Evolutionary conservation across 2,113 vertebrate genomes (phyloP).

Genomic region (Nibea coibor): DNA sequence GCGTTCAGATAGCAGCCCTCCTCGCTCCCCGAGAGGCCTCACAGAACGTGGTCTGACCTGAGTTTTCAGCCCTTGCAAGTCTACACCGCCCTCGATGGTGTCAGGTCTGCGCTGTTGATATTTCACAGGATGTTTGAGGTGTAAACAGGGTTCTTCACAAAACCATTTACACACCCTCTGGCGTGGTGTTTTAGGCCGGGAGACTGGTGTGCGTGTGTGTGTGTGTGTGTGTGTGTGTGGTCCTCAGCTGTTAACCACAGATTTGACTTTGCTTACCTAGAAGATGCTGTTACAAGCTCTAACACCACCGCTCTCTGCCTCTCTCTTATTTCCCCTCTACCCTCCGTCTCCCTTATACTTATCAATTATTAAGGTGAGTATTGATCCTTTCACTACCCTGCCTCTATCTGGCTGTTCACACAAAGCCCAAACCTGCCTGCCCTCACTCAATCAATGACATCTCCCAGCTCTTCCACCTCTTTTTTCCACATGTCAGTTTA

Average conservation of each 20-base stretch:
- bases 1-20: conserved; percentile 11
- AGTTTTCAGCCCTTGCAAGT: conserved; percentile 43
- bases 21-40: not conserved
- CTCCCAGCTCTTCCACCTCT: conserved; percentile 65
- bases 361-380: conserved; percentile 88
- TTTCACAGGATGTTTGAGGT: conserved; percentile 63
- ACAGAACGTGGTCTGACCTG: conserved; percentile 17
- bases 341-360: conserved; percentile 78
- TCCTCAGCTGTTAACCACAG: conserved; percentile 81
- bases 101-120: conserved; percentile 49
- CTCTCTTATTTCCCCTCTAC: conserved; percentile 57
- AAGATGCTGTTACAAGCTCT: conserved; percentile 79
- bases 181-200: conserved; percentile 43
- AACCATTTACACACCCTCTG: conserved; percentile 66
- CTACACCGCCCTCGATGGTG: conserved; percentile 30
- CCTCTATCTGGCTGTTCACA: conserved; percentile 85
- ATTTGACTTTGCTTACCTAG: conserved; percentile 83
- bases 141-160: conserved; percentile 68
- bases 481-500: conserved; percentile 73
- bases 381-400: conserved; percentile 85
- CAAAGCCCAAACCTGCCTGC: conserved; percentile 82
- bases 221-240: conserved; percentile 55
- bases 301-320: conserved; percentile 62
- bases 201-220: conserved; percentile 67
- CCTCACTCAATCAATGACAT: conserved; percentile 82